Base-by-base conservation (phyloP, 2,797 vertebrate genomes). In the Micromesistius poutassou region DNA sequence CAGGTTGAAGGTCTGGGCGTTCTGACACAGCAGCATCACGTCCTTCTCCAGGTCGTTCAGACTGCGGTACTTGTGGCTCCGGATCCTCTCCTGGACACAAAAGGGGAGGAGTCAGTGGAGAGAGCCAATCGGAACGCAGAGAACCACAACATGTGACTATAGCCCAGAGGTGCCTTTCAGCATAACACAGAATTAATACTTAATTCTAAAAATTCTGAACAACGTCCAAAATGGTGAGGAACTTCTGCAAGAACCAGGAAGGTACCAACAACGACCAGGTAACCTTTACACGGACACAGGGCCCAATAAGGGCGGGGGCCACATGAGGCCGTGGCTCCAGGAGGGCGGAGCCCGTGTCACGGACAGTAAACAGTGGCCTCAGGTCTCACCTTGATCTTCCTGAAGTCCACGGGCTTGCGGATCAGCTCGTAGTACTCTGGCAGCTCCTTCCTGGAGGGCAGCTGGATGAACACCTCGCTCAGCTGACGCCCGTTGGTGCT, bases 391-490 rank as follows among this genome's bases (percentile, higher is more conserved):
- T 98, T 98, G 78, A 99, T 99, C 81, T 98, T 98, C 76, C 96
- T 96, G 91, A 99, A 99, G 93, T 99, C 97, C 81, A 99, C 97
- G 0, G 97, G 97, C 46, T 98, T 98, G 79, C 97, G 96, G 87
- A 98, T 98, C 31, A 98, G 96, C 88, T 98, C 97, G 0, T 99
- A 98, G 87, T 99, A 98, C 81, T 99, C 97, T 0, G 97, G 97
- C 75, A 98, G 95, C 90, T 98, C 97, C 84, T 98, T 98, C 30
- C 97, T 96, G 0, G 97, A 98, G 0, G 97, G 97, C 72, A 98
- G 94, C 90, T 98, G 97, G 88, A 98, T 97, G 87, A 99, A 98
- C 10, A 98, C 97, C 78, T 98, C 97, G 0, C 97, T 99, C 42
- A 99, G 94, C 90, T 98, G 97, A 5, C 97, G 95, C 35, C 97